Evolutionary conservation across 2,888 invertebrate genomes (phyloP), one percentile per base, ranked within the genome.

Genomic region (Xanthia togata): DNA sequence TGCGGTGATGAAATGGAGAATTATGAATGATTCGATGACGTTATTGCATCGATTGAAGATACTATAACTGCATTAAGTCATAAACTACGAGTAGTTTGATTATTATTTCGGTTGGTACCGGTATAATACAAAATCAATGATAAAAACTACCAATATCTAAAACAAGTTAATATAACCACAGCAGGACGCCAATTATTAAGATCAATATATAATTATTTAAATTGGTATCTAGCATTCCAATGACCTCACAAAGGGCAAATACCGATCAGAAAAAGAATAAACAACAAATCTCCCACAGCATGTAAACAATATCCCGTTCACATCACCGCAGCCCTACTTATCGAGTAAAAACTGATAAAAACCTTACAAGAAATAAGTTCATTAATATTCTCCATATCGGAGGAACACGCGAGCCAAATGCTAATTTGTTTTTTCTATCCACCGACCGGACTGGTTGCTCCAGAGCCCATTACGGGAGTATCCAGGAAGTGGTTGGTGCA

Each of bases 401-500:
- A 68, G 72, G 41, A 76, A 70, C 76, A 63, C 76, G 83, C 76
- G 59, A 79, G 74, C 79, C 82, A 73, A 89, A 90, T 91, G 89
- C 84, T 91, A 91, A 91, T 91, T 84, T 72, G 79, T 87, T 90
- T 91, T 91, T 92, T 92, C 88, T 83, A 85, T 60, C 83, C 84
- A 83, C 86, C 83, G 78, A 85, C 87, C 80, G 79, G 89, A 90
- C 90, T 81, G 90, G 90, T 90, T 88, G 79, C 85, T 83, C 82
- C 86, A 74, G 84, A 78, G 83, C 89, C 93, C 91, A 93, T 94
- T 94, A 94, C 90, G 90, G 91, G 78, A 84, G 85, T 80, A 85
- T 92, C 91, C 92, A 92, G 94, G 94, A 94, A 94, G 92, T 91
- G 88, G 88, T 85, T 89, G 90, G 82, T 88, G 89, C 90, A 90